phyloP scores from a whole-genome alignment of 2,888 invertebrate species.

The Napeogenes sylphis region DNA sequence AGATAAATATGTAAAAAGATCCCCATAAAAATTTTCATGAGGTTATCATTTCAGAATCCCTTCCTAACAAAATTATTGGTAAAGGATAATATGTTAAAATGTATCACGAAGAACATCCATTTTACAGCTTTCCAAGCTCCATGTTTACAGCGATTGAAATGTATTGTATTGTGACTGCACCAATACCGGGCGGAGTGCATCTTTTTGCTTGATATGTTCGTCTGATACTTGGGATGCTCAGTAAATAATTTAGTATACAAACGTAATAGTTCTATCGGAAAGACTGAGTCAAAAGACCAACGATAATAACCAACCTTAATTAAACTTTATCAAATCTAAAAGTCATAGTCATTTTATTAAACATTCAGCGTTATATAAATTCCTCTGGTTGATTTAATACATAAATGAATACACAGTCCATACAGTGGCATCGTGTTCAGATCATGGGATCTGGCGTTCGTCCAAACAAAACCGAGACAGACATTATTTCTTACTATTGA shows the following conservation, averaged over 20 bases:
- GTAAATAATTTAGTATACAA: neutral
- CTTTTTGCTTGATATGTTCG: neutral
- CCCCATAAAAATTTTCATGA: too few species aligned
- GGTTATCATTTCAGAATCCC: too few species aligned
- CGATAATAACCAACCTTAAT: too few species aligned
- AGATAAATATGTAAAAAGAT: too few species aligned
- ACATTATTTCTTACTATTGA: slow-evolving; percentile 27
- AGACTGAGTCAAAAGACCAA: too few species aligned
- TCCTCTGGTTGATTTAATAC: neutral
- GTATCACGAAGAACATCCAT: too few species aligned
- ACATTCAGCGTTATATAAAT: neutral
- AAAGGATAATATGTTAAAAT: too few species aligned
- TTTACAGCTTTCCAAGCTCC: slow-evolving; percentile 36
- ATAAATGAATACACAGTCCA: slow-evolving; percentile 1
- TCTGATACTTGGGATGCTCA: neutral
- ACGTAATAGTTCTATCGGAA: too few species aligned
- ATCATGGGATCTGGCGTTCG: slow-evolving; percentile 27
- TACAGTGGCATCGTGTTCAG: slow-evolving; percentile 17
- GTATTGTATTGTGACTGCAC: slow-evolving; percentile 25
- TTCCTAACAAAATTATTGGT: too few species aligned
- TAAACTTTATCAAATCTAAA: neutral
- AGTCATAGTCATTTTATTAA: neutral
- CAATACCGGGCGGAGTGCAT: neutral
- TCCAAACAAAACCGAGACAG: slow-evolving; percentile 32
- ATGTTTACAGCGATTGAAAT: slow-evolving; percentile 47